phyloP scores from a whole-genome alignment of 2,888 invertebrate species.

The Aporophyla lueneburgensis region DNA sequence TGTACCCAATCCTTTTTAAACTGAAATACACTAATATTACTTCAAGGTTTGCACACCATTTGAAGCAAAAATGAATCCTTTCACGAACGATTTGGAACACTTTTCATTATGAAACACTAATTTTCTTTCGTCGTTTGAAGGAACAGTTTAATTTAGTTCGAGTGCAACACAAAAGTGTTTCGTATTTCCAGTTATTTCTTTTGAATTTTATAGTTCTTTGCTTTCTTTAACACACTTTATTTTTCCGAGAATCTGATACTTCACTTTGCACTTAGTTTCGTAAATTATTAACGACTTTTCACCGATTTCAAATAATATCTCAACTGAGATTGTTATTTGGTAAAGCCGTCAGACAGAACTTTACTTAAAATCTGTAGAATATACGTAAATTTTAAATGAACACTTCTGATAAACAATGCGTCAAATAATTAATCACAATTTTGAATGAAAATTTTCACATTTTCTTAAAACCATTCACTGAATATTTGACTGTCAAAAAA shows the following conservation, averaged over 20 bases:
- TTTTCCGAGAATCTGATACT: neutral
- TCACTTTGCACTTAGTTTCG: neutral
- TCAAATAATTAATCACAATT: neutral
- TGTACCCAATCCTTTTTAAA: neutral
- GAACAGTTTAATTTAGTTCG: neutral
- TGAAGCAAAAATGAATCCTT: neutral
- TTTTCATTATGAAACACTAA: neutral
- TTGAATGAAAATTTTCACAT: neutral
- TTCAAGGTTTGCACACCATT: neutral
- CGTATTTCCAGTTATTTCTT: neutral
- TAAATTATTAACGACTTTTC: neutral
- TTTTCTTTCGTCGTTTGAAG: neutral
- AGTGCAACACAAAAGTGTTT: neutral
- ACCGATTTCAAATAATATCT: neutral
- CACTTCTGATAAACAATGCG: neutral
- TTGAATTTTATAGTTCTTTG: neutral
- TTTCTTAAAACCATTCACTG: neutral
- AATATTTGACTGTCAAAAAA: neutral
- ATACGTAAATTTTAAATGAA: neutral
- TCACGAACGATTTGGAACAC: neutral
- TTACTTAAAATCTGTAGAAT: neutral
- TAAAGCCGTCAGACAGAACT: neutral
- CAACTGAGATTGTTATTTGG: neutral
- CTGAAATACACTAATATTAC: neutral
- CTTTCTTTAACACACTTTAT: neutral